Base-by-base conservation (phyloP, 2,888 invertebrate species). In the Agrotis puta region DNA sequence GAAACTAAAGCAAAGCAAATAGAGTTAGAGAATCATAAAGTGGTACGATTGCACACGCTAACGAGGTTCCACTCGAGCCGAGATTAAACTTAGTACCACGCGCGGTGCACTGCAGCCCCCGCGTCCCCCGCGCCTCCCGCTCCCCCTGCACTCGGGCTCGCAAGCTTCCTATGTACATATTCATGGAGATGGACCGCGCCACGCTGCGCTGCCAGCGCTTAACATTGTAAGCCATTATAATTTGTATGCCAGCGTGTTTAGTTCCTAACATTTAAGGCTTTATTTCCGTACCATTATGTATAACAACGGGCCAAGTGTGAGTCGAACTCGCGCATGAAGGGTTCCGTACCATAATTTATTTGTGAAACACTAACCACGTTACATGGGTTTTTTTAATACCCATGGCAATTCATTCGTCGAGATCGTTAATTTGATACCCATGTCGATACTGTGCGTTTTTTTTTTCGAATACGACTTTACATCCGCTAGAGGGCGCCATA, bases 21-120 rank as follows among this genome's bases (percentile, higher is more conserved):
- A 62, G 54, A 57, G 56, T 72, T 45, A 64, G 50, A 64, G 59
- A 48, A 61, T 75, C 54, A 58, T 64, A 70, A 56, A 77, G 64
- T 45, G 76, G 64, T 47, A 62, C 59, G 47, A 69, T 24, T 58
- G 64, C 57, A 27, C 56, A 68, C 77, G 70, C 70, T 77, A 61
- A 76, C 77, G 76, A 76, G 61, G 59, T 75, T 58, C 59, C 66
- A 64, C 63, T 64, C 70, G 45, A 76, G 54, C 18, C 53, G 24
- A 64, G 63, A 48, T 54, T 64, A 59, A 48, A 67, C 68, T 57
- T 66, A 50, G 74, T 22, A 33, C 27, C n/a, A 45, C 24, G 47
- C 57, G 54, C 64, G 45, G 33, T 20, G 59, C 59, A 39, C 7
- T 33, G n/a, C 3, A 0, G 6, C 0, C 3, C 24, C n/a, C 3